phyloP scores from a whole-genome alignment of 2,113 vertebrate species.

The Mugil cephalus region DNA sequence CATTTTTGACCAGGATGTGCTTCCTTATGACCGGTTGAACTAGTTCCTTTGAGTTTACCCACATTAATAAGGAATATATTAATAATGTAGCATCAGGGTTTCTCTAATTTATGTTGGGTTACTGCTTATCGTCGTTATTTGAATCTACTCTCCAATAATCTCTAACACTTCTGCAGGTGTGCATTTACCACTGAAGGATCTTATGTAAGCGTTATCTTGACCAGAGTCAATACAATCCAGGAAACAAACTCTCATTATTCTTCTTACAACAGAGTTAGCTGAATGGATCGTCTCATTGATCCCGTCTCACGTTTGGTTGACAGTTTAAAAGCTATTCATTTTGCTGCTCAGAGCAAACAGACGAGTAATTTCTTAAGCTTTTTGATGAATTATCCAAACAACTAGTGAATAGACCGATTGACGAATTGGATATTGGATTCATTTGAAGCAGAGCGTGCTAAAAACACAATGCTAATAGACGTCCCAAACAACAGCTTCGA shows the following conservation, averaged over 20 bases:
- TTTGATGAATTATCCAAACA: slow-evolving; percentile 32
- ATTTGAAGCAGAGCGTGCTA: neutral
- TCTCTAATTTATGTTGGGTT: neutral
- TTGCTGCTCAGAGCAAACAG: neutral
- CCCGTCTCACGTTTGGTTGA: slow-evolving; percentile 29
- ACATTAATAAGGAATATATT: slow-evolving; percentile 4
- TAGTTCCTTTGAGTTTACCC: slow-evolving; percentile 25
- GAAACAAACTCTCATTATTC: slow-evolving; percentile 27
- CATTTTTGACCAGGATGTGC: slow-evolving; percentile 49
- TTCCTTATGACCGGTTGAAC: slow-evolving; percentile 30
- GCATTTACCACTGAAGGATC: neutral
- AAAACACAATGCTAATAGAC: neutral
- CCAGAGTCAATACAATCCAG: slow-evolving; percentile 31
- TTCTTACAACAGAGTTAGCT: slow-evolving; percentile 45
- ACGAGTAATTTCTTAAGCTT: slow-evolving; percentile 5
- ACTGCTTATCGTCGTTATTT: slow-evolving; percentile 11
- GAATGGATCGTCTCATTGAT: slow-evolving; percentile 35
- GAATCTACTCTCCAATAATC: neutral
- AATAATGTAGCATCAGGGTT: slow-evolving; percentile 12
- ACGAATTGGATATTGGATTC: slow-evolving; percentile 4
- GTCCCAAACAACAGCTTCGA: neutral
- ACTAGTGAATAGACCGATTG: slow-evolving; percentile 32
- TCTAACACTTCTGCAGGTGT: neutral
- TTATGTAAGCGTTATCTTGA: slow-evolving; percentile 23
- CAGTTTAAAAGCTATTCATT: slow-evolving; percentile 34